phyloP scores from a whole-genome alignment of 1,140 invertebrate species.

The Chrysomallon squamiferum region DNA sequence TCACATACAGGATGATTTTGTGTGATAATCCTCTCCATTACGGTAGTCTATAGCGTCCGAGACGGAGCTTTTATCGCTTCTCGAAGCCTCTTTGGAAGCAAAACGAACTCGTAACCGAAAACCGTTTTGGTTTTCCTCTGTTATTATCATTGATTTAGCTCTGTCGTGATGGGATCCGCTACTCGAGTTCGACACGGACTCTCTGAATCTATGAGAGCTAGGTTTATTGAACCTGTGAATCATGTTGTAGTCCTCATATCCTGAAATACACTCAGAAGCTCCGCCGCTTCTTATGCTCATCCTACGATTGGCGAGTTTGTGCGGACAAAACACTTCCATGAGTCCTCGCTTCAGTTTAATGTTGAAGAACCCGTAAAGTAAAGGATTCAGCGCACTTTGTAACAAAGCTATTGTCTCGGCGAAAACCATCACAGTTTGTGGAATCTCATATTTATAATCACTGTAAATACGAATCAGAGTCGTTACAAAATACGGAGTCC shows the following conservation, averaged over 20 bases:
- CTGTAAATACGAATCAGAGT: slow-evolving; percentile 62
- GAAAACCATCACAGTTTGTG: slow-evolving; percentile 54
- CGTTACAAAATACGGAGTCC: slow-evolving; percentile 65
- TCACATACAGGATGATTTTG: slow-evolving; percentile 1
- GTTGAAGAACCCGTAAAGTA: slow-evolving; percentile 65
- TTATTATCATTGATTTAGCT: slow-evolving; percentile 33
- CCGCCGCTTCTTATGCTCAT: slow-evolving; percentile 8
- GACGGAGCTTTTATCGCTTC: background rate
- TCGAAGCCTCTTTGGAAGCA: slow-evolving; percentile 32
- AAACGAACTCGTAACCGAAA: slow-evolving; percentile 46
- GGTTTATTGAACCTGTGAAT: slow-evolving; percentile 1
- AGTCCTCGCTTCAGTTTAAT: slow-evolving; percentile 53
- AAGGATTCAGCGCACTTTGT: slow-evolving; percentile 64
- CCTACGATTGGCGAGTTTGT: slow-evolving; percentile 7
- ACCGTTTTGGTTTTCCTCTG: slow-evolving; percentile 52
- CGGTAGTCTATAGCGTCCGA: background rate
- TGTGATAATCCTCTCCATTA: background rate
- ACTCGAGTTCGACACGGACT: slow-evolving; percentile 19
- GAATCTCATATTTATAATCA: slow-evolving; percentile 59
- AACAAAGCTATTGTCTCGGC: slow-evolving; percentile 62
- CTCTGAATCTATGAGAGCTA: slow-evolving; percentile 9
- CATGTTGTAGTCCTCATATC: slow-evolving; percentile 14
- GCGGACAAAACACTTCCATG: slow-evolving; percentile 44
- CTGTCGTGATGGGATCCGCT: slow-evolving; percentile 27
- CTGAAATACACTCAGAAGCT: slow-evolving; percentile 18